These are phyloP conservation scores for Apodemus sylvaticus DNA, from an alignment of 2,113 vertebrate species.

Conservation along the genomic window DNA sequence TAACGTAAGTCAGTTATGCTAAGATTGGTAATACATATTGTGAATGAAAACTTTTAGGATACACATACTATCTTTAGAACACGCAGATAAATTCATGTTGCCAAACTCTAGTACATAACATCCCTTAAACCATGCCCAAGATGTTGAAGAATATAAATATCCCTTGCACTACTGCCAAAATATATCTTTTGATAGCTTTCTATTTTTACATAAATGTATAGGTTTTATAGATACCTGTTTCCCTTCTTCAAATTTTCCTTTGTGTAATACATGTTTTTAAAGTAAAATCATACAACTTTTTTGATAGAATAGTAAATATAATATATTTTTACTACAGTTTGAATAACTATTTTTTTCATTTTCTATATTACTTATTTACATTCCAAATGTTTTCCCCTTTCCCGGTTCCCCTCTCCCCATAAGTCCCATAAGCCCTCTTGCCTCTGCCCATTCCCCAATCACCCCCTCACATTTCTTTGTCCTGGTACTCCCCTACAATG, in stretches of 20 bases:
- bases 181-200: not conserved
- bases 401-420: no score
- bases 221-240: not conserved
- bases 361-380: no score
- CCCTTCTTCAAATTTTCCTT: not conserved
- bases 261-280: not conserved
- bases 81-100: constrained; percentile 68
- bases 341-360: no score
- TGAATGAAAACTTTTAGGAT: constrained; percentile 58
- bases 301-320: constrained; percentile 4
- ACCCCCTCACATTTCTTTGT: no score
- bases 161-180: constrained; percentile 31
- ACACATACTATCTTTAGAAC: constrained; percentile 68
- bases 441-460: no score
- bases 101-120: not conserved
- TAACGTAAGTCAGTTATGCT: constrained; percentile 69
- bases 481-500: no score
- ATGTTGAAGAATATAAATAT: constrained; percentile 67
- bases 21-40: constrained; percentile 72
- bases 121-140: constrained; percentile 67
- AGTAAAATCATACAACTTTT: constrained; percentile 51
- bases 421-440: no score
- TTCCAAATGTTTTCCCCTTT: no score
- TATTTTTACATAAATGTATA: not conserved
- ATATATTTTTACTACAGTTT: not conserved